Conservation (phyloP, 2,888 invertebrate genomes). For the Platerodrilus igneus region DNA sequence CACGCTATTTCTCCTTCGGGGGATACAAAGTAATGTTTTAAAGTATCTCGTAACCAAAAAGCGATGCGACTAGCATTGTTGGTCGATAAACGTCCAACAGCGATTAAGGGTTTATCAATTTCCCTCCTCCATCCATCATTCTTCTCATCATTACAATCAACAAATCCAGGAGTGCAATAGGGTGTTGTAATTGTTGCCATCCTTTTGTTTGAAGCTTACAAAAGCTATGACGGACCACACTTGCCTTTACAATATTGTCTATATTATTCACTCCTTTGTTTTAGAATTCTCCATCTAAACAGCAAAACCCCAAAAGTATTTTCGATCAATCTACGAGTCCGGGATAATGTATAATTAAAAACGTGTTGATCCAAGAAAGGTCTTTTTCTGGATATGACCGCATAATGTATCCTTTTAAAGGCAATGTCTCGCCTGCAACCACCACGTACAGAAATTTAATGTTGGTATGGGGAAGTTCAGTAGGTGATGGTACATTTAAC, state of each 20-base stretch:
- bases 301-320: slow-evolving; percentile 33
- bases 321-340: slow-evolving; percentile 28
- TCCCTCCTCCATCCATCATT: slow-evolving; percentile 8
- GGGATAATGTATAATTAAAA: slow-evolving; percentile 30
- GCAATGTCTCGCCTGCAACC: slow-evolving; percentile 29
- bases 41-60: neutral
- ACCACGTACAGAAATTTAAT: slow-evolving; percentile 21
- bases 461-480: slow-evolving; percentile 12
- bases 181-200: too few species aligned
- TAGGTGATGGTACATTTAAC: slow-evolving; percentile 16
- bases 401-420: slow-evolving; percentile 27
- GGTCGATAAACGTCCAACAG: neutral
- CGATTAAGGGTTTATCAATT: neutral
- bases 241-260: slow-evolving; percentile 27
- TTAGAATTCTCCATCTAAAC: slow-evolving; percentile 27
- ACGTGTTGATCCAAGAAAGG: slow-evolving; percentile 20
- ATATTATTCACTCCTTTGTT: slow-evolving; percentile 27
- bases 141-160: slow-evolving; percentile 11
- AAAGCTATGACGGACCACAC: slow-evolving; percentile 25
- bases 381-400: slow-evolving; percentile 28
- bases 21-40: neutral
- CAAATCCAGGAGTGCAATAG: slow-evolving; percentile 26
- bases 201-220: slow-evolving; percentile 15
- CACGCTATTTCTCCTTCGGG: too few species aligned
- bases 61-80: neutral